Base-by-base conservation (phyloP, 2,797 vertebrate species). In the Onychomys leucogaster region DNA sequence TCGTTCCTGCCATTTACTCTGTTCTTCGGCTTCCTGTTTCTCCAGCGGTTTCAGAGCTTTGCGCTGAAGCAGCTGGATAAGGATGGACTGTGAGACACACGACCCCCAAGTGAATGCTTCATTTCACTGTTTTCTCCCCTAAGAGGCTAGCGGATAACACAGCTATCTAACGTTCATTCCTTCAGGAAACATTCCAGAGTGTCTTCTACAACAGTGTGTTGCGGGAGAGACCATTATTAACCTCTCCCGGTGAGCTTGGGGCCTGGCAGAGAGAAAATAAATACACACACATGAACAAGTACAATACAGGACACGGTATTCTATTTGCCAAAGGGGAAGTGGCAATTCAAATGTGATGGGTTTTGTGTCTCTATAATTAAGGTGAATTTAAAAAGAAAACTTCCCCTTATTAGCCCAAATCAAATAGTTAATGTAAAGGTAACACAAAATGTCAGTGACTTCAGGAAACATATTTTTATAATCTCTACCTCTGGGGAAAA, bases 91-190 rank as follows among this genome's bases (percentile, higher is more conserved):
- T 29, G 83, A n/a, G 55, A n/a, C 46, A 37, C 34, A 57, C 1
- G 32, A 52, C 71, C 75, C 55, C 59, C n/a, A 90, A 11, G 61
- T 23, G 25, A 84, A 25, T 46, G 90, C 67, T 75, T 80, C 43
- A 69, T 95, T 87, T 81, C 49, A 37, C 67, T 65, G 84, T 27
- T 63, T 96, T 90, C 89, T 75, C 71, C 65, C 11, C 34, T 43
- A 61, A 65, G 84, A 85, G 37, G 34, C 34, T 57, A 61, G 71
- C 13, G 90, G 12, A 41, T 37, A 63, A 63, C 29, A 78, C 16
- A 41, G 41, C 76, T 89, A 43, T 73, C 34, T 29, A 89, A 25
- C 32, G 17, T 55, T 52, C 52, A 75, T 55, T 90, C 37, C 85
- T 55, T 21, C 61, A 86, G 75, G 25, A 71, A n/a, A 29, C 46